Evolutionary conservation across 2,113 vertebrate genomes (phyloP).

Genomic region (Lanius ludovicianus): DNA sequence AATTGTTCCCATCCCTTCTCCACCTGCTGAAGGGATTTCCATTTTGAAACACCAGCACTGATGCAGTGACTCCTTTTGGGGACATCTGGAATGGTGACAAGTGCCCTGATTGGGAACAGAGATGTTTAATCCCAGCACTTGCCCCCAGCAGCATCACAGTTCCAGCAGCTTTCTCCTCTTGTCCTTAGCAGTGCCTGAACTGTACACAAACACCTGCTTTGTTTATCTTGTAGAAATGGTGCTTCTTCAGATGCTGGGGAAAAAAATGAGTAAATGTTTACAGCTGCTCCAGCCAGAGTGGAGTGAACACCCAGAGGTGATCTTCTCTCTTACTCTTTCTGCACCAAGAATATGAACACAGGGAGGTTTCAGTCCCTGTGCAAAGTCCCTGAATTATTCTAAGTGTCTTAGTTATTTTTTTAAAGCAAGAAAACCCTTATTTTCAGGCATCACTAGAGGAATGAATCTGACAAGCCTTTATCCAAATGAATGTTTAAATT

Average conservation of each 20-base stretch:
- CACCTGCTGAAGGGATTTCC: not conserved
- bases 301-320: not conserved
- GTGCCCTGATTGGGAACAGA: not conserved
- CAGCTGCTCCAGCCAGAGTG: not conserved
- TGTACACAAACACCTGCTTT: not conserved
- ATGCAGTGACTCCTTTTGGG: not conserved
- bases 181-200: not conserved
- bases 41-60: not conserved
- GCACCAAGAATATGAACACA: not conserved
- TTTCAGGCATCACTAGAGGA: not conserved
- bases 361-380: not conserved
- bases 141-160: not conserved
- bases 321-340: not conserved
- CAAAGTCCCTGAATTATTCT: not conserved
- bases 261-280: not conserved
- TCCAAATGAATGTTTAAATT: not conserved
- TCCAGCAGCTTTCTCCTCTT: not conserved
- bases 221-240: not conserved
- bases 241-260: not conserved
- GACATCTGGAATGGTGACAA: not conserved
- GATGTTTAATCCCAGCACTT: not conserved
- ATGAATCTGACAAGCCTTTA: constrained; percentile 20
- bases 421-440: not conserved
- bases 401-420: not conserved
- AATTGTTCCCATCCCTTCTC: not conserved